These are phyloP conservation scores for Ooceraea biroi DNA, from an alignment of 1,140 invertebrate genomes.

Conservation along the genomic window DNA sequence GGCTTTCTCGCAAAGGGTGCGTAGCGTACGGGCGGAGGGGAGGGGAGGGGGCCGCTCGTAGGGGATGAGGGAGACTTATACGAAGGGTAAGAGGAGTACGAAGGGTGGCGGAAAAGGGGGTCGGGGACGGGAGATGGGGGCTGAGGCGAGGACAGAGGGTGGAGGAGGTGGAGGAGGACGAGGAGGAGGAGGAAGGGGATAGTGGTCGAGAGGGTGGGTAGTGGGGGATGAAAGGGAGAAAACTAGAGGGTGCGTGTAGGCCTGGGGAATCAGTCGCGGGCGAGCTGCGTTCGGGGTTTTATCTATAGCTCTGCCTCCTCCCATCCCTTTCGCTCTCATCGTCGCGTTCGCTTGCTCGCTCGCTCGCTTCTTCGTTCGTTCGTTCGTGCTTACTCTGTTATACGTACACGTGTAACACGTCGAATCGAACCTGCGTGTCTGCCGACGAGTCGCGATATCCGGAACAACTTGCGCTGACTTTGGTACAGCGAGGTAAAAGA, in stretches of 20 bases:
- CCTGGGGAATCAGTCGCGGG: conserved; percentile 86
- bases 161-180: conserved; percentile 40
- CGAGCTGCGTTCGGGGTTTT: conserved; percentile 85
- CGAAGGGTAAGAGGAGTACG: conserved; percentile 59
- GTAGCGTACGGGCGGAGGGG: conserved; percentile 58
- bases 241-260: conserved; percentile 86
- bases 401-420: conserved; percentile 27
- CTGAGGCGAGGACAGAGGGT: conserved; percentile 53
- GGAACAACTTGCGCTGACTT: background rate
- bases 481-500: background rate
- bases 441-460: conserved; percentile 41
- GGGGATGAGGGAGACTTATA: conserved; percentile 64
- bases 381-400: background rate
- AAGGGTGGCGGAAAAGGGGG: conserved; percentile 65
- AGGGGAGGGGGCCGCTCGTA: conserved; percentile 53
- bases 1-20: conserved; percentile 77
- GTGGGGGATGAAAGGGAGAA: conserved; percentile 82
- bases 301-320: conserved; percentile 81
- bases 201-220: conserved; percentile 78
- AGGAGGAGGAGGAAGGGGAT: conserved; percentile 73
- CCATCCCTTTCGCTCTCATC: conserved; percentile 67
- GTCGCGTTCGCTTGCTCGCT: conserved; percentile 56
- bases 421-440: conserved; percentile 43
- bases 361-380: conserved; percentile 45
- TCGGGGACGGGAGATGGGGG: conserved; percentile 63